phyloP scores from a whole-genome alignment of 2,888 invertebrate species.

The Zygothrica quintamaculata region DNA sequence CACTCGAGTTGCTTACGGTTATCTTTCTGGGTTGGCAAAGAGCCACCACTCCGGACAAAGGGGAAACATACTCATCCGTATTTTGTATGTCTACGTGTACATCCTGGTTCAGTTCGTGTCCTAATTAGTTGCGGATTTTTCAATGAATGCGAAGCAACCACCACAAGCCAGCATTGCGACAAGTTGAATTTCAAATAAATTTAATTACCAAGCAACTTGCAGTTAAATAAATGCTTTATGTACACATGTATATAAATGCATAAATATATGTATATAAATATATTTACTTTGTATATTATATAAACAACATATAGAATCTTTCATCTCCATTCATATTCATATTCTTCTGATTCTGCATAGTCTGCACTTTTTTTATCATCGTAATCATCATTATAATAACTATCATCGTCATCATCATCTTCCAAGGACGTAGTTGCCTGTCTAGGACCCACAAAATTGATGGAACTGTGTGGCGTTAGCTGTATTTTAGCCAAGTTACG shows the following conservation, averaged over 20 bases:
- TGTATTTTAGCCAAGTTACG: slow-evolving; percentile 51
- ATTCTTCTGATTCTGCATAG: slow-evolving; percentile 36
- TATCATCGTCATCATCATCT: slow-evolving; percentile 29
- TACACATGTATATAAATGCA: slow-evolving; percentile 17
- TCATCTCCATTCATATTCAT: slow-evolving; percentile 39
- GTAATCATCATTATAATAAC: slow-evolving; percentile 20
- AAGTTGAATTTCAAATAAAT: slow-evolving; percentile 70
- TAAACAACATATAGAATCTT: slow-evolving; percentile 11
- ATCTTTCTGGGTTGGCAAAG: slow-evolving; percentile 33
- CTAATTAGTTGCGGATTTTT: slow-evolving; percentile 78
- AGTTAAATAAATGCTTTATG: slow-evolving; percentile 57
- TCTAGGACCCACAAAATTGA: slow-evolving; percentile 54
- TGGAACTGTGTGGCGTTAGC: slow-evolving; percentile 34
- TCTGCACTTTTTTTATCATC: slow-evolving; percentile 18
- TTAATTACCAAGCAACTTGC: slow-evolving; percentile 67
- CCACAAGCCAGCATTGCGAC: slow-evolving; percentile 57
- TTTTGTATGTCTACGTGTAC: slow-evolving; percentile 28
- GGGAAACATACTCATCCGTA: slow-evolving; percentile 16
- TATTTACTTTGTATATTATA: not conserved
- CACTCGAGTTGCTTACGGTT: slow-evolving; percentile 45
- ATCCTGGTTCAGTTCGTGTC: slow-evolving; percentile 39
- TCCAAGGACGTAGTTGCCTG: slow-evolving; percentile 35
- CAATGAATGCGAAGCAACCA: slow-evolving; percentile 52
- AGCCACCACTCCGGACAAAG: slow-evolving; percentile 5
- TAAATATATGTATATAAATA: slow-evolving; percentile 14